Conservation (phyloP, 2,113 vertebrate genomes). For the Pygoscelis antarcticus region DNA sequence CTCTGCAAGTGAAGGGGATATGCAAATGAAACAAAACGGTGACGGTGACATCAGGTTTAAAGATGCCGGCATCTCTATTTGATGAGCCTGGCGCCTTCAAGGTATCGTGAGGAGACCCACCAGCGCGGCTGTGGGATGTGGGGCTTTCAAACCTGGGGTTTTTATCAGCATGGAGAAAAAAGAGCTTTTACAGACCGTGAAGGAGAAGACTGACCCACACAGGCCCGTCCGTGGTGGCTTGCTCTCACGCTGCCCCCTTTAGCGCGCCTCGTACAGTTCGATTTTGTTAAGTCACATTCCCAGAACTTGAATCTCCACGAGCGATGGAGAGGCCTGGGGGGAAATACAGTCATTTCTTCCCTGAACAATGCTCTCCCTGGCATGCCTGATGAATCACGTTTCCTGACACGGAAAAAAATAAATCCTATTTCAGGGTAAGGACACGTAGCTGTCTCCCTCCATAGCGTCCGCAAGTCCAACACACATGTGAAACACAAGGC, state of each 20-base stretch:
- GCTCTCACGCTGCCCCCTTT: background rate
- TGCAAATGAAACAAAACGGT: background rate
- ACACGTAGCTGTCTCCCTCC: background rate
- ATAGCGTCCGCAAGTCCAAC: background rate
- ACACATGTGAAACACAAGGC: background rate
- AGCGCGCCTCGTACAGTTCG: background rate
- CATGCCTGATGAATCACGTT: background rate
- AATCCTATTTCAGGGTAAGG: background rate
- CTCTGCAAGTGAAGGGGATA: background rate
- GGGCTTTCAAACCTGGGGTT: background rate
- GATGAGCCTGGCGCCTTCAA: background rate
- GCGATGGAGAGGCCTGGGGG: background rate
- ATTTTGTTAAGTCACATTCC: background rate
- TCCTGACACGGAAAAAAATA: background rate
- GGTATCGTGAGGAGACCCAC: no score
- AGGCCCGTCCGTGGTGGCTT: accelerated
- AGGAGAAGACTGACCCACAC: background rate
- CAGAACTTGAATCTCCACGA: background rate
- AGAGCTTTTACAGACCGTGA: background rate
- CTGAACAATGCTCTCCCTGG: background rate
- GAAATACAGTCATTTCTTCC: background rate
- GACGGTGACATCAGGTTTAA: background rate
- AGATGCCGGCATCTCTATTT: background rate
- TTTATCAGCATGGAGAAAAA: background rate
- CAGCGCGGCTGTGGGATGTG: background rate